Conservation (phyloP, 2,888 invertebrate species). For the Cephus pulcher region DNA sequence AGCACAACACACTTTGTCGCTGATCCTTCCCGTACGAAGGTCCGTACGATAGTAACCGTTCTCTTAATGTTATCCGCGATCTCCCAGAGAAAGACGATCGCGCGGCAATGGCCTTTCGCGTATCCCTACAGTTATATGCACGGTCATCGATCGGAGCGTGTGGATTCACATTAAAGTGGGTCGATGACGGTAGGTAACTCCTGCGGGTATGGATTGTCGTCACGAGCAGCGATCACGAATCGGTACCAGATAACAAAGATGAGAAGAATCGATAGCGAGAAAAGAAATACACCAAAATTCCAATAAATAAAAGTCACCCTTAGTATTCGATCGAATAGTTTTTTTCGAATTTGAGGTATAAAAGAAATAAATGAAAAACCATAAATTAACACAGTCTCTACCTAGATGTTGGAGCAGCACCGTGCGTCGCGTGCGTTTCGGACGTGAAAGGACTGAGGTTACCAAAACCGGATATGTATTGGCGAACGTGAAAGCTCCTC, state of each 20-base stretch:
- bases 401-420: slow-evolving; percentile 34
- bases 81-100: not conserved
- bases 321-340: not conserved
- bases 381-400: slow-evolving; percentile 11
- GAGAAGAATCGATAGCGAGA: not conserved
- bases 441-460: slow-evolving; percentile 60
- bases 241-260: not conserved
- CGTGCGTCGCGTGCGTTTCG: slow-evolving; percentile 58
- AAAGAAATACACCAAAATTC: not conserved
- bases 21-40: not conserved
- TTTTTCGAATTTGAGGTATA: not conserved
- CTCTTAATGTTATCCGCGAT: not conserved
- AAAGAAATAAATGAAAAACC: slow-evolving; percentile 4
- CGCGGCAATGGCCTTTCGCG: not conserved
- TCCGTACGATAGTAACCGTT: not conserved
- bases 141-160: not conserved
- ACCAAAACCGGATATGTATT: slow-evolving; percentile 55
- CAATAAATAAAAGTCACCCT: not conserved
- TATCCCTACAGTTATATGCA: not conserved
- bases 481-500: slow-evolving; percentile 60
- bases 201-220: not conserved
- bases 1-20: not conserved
- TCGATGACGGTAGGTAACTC: not conserved
- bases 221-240: not conserved
- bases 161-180: not conserved